A percentile compares a stretch with the other conserved stretches of the same genome.
Conservation (phyloP, 2,888 invertebrate genomes). For the Gastracanthus pulcherrimus region DNA sequence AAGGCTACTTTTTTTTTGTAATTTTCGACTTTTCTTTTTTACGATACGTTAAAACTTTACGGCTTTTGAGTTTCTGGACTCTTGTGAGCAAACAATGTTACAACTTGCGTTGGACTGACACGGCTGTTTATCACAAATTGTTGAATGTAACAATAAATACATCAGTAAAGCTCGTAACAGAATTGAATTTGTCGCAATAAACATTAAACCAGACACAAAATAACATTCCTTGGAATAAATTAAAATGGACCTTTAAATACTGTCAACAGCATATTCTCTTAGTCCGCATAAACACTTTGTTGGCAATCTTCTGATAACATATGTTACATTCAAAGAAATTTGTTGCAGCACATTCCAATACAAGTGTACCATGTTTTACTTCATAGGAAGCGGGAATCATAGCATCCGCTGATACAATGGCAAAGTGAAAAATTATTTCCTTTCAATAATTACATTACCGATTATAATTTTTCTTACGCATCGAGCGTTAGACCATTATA, state of each 20-base stretch:
- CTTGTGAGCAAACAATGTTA: neutral
- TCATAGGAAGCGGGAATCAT: neutral
- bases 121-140: no score
- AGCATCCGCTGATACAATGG: neutral
- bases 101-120: neutral
- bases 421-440: neutral
- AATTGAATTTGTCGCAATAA: neutral
- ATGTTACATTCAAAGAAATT: neutral
- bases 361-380: neutral
- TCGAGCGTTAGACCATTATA: neutral
- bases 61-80: neutral
- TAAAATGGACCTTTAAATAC: neutral
- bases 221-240: neutral
- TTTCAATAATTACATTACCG: slow-evolving; percentile 5
- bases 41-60: no score
- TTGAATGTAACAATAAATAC: no score
- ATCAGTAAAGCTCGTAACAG: neutral
- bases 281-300: neutral
- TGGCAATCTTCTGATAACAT: neutral
- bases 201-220: neutral
- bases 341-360: neutral
- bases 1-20: slow-evolving; percentile 8
- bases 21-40: no score
- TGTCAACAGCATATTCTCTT: neutral
- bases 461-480: neutral